A percentile compares a stretch with the other conserved stretches of the same genome.
These are phyloP conservation scores for Sicus ferrugineus DNA, from an alignment of 2,888 invertebrate genomes.

Conservation along the genomic window DNA sequence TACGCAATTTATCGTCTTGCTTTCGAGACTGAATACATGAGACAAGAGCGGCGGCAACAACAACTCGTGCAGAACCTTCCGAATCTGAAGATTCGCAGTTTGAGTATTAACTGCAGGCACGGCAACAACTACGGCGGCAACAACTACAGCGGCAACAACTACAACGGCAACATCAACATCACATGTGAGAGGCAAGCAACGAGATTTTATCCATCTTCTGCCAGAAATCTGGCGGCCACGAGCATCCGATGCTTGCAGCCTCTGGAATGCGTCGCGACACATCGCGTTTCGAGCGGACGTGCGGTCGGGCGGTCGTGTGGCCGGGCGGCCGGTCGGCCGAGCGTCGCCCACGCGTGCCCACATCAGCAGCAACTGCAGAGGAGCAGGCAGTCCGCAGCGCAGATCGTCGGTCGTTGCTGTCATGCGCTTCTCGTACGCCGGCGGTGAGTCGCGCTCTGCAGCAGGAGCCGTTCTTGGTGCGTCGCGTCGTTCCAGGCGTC, in stretches of 20 bases:
- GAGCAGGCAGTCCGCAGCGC: background rate
- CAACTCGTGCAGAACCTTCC: background rate
- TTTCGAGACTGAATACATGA: background rate
- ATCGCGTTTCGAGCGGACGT: background rate
- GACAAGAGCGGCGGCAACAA: background rate
- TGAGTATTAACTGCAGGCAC: background rate
- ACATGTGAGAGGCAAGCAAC: conserved; percentile 39
- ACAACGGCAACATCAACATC: background rate
- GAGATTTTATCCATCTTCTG: conserved; percentile 44
- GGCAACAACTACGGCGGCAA: background rate
- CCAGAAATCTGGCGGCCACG: conserved; percentile 2
- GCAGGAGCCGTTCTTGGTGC: background rate
- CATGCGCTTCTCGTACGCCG: background rate
- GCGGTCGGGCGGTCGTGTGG: background rate
- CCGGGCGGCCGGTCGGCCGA: conserved; percentile 37
- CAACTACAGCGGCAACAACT: conserved; percentile 1
- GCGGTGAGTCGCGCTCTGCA: background rate
- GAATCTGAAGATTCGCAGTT: background rate
- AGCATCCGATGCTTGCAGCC: background rate
- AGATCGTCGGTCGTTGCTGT: conserved; percentile 13
- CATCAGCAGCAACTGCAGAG: background rate
- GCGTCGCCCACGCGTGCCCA: conserved; percentile 45
- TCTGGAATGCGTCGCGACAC: background rate
- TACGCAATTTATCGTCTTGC: conserved; percentile 13
- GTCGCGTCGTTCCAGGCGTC: background rate